Conservation (phyloP, 2,797 vertebrate genomes). For the Triplophysa bombifrons region DNA sequence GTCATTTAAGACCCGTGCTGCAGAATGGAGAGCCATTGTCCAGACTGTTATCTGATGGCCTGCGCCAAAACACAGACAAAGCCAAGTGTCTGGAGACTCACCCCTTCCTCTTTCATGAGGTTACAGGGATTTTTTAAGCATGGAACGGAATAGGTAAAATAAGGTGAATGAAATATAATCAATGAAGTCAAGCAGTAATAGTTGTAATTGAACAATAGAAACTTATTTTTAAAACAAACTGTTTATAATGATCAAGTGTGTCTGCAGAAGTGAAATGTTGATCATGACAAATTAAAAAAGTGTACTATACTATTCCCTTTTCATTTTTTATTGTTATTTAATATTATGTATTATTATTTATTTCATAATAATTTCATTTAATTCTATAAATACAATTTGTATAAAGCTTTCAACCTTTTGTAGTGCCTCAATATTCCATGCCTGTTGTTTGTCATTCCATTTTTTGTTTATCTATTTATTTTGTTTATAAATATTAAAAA, state of each 20-base stretch:
- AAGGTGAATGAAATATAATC: slow-evolving; percentile 31
- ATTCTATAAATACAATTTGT: too few relatives aligned
- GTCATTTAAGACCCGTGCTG: slow-evolving; percentile 78
- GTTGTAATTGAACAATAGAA: background rate
- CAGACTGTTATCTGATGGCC: slow-evolving; percentile 83
- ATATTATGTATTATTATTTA: too few relatives aligned
- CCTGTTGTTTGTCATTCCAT: too few relatives aligned
- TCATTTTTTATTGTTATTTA: too few relatives aligned
- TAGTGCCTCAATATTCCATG: too few relatives aligned
- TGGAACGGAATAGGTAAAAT: slow-evolving; percentile 53
- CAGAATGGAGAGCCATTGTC: slow-evolving; percentile 83
- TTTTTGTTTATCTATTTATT: too few relatives aligned
- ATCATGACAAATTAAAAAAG: too few relatives aligned
- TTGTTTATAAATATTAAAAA: too few relatives aligned
- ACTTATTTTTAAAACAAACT: background rate
- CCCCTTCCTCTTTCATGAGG: slow-evolving; percentile 55
- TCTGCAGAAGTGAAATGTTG: too few relatives aligned
- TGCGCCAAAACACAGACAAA: slow-evolving; percentile 78
- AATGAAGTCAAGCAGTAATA: slow-evolving; percentile 15
- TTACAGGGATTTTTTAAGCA: slow-evolving; percentile 56
- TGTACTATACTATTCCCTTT: too few relatives aligned
- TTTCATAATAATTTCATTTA: too few relatives aligned
- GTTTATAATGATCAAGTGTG: background rate
- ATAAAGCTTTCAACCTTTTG: too few relatives aligned
- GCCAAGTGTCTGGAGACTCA: slow-evolving; percentile 69